phyloP scores from a whole-genome alignment of 2,888 invertebrate species.

The Torymus tubicola region DNA sequence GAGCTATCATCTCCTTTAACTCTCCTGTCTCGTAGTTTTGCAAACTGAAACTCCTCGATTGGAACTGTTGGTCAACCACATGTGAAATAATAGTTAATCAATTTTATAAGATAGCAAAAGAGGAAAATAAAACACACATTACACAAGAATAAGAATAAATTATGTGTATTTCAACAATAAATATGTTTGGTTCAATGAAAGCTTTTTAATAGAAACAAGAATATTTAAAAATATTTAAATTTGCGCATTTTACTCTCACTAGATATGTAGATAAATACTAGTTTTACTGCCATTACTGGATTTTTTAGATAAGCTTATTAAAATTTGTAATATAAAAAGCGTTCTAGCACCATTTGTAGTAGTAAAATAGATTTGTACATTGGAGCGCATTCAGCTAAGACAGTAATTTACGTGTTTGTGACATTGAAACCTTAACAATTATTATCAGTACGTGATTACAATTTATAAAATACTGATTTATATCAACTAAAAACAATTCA shows the following conservation, averaged over 20 bases:
- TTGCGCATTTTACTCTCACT: background rate
- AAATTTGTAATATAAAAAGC: background rate
- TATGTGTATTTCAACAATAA: conserved; percentile 60
- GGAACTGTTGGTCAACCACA: conserved; percentile 72
- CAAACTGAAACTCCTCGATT: conserved; percentile 75
- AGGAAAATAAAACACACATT: conserved; percentile 58
- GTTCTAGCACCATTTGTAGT: conserved; percentile 21
- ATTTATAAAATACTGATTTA: conserved; percentile 20
- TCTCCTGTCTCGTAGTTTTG: conserved; percentile 73
- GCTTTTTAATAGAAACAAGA: conserved; percentile 2
- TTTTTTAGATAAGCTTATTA: conserved; percentile 18
- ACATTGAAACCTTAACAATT: conserved; percentile 18
- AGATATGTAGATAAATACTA: too few relatives aligned
- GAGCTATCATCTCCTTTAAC: conserved; percentile 75
- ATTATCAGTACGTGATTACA: conserved; percentile 8
- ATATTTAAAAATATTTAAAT: conserved; percentile 24
- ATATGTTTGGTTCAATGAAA: conserved; percentile 13
- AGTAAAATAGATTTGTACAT: conserved; percentile 44
- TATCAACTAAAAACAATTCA: conserved; percentile 15
- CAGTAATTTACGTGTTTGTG: conserved; percentile 46
- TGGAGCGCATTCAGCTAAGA: background rate
- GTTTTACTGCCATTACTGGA: conserved; percentile 5
- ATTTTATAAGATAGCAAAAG: conserved; percentile 37
- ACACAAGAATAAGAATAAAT: conserved; percentile 60
- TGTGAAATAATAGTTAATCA: conserved; percentile 65